Percentiles rank a stretch among this genome's conserved stretches.
These are phyloP conservation scores for Mycetomoellerius zeteki DNA, from an alignment of 1,140 invertebrate genomes.

Conservation along the genomic window DNA sequence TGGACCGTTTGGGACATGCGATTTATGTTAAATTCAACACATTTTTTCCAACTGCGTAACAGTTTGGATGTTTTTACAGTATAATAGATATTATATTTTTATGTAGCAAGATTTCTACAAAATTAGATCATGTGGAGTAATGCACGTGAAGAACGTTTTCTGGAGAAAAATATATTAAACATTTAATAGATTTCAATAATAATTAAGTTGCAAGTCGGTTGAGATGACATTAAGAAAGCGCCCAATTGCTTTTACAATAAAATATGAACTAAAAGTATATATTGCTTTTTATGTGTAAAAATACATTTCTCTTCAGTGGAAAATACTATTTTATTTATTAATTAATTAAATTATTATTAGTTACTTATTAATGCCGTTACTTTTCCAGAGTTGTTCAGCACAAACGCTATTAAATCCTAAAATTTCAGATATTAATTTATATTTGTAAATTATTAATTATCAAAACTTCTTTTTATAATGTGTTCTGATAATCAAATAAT, in stretches of 20 bases:
- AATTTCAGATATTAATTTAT: background rate
- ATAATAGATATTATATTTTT: background rate
- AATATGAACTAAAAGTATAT: background rate
- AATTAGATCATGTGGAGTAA: slow-evolving; percentile 1
- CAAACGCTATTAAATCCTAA: background rate
- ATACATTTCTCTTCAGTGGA: background rate
- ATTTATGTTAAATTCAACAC: no score
- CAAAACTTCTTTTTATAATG: background rate
- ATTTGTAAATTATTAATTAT: background rate
- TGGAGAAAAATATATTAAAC: background rate
- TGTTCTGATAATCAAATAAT: background rate
- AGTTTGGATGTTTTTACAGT: slow-evolving; percentile 28
- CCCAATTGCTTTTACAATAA: background rate
- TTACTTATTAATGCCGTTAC: background rate
- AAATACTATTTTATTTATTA: background rate
- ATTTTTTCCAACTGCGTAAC: background rate
- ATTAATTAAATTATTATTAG: background rate
- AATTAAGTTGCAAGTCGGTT: background rate
- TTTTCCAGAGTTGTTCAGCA: background rate
- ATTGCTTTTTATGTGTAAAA: background rate
- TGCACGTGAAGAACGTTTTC: background rate
- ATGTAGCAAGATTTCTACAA: background rate
- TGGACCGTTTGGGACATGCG: no score
- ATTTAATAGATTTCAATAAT: background rate
- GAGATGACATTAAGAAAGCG: background rate